These are phyloP conservation scores for Andrena camellia DNA, from an alignment of 2,888 invertebrate species.

Conservation along the genomic window DNA sequence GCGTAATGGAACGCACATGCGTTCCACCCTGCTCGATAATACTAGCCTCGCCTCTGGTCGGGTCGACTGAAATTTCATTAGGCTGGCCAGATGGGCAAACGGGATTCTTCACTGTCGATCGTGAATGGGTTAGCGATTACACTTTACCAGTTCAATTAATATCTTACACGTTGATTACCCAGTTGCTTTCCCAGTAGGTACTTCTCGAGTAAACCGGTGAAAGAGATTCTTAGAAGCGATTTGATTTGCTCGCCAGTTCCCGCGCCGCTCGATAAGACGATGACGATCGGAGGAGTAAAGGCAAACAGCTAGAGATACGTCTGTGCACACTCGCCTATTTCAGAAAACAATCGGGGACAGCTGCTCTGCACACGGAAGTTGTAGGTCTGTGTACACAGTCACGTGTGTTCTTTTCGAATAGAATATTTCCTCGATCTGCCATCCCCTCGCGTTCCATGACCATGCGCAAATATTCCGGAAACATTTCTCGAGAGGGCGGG, in stretches of 20 bases:
- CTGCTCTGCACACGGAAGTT: slow-evolving; percentile 8
- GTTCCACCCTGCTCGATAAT: not conserved
- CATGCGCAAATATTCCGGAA: slow-evolving; percentile 31
- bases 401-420: slow-evolving; percentile 52
- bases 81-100: not conserved
- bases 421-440: slow-evolving; percentile 51
- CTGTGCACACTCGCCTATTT: slow-evolving; percentile 5
- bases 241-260: not conserved
- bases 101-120: not conserved
- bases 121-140: not conserved
- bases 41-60: not conserved
- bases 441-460: slow-evolving; percentile 8
- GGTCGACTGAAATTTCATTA: not conserved
- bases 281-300: not conserved
- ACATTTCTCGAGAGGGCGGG: not conserved
- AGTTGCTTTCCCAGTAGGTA: not conserved
- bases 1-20: slow-evolving; percentile 33
- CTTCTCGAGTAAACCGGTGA: not conserved
- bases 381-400: not conserved
- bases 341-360: slow-evolving; percentile 19
- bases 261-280: not conserved
- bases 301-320: not conserved
- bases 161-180: not conserved
- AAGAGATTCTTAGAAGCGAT: not conserved
- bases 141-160: not conserved